These are phyloP conservation scores for Ophiodon elongatus DNA, from an alignment of 2,113 vertebrate species.

Conservation along the genomic window DNA sequence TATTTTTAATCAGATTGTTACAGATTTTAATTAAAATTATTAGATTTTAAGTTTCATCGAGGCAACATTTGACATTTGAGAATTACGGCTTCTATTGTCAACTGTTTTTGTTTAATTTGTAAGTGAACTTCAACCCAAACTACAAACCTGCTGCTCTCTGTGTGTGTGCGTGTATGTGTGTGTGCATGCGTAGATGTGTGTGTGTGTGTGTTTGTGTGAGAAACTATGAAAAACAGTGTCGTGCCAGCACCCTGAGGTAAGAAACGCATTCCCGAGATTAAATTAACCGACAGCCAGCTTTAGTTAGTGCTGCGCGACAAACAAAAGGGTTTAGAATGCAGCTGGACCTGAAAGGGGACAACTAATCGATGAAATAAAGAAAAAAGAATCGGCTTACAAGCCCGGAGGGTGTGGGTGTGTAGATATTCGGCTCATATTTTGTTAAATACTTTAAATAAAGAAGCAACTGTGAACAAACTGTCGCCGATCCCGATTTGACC, in stretches of 20 bases:
- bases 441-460: too few relatives aligned
- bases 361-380: not conserved
- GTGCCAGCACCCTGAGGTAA: not conserved
- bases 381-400: not conserved
- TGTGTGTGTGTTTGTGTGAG: not conserved
- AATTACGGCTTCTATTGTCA: not conserved
- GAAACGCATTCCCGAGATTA: not conserved
- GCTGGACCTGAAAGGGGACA: slow-evolving; percentile 40
- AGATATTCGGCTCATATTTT: too few relatives aligned
- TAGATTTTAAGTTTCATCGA: not conserved
- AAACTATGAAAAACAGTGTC: not conserved
- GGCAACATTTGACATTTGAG: not conserved
- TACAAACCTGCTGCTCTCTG: not conserved
- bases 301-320: not conserved
- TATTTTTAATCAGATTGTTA: not conserved
- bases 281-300: not conserved
- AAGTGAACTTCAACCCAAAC: not conserved
- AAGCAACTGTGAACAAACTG: too few relatives aligned
- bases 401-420: not conserved
- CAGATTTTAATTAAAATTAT: not conserved
- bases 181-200: not conserved
- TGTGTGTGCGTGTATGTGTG: not conserved
- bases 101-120: not conserved
- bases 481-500: too few relatives aligned
- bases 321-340: slow-evolving; percentile 7